A percentile compares a stretch with the other conserved stretches of the same genome.
Evolutionary conservation across 2,888 invertebrate species (phyloP).

Genomic region (Nomada fabriciana): DNA sequence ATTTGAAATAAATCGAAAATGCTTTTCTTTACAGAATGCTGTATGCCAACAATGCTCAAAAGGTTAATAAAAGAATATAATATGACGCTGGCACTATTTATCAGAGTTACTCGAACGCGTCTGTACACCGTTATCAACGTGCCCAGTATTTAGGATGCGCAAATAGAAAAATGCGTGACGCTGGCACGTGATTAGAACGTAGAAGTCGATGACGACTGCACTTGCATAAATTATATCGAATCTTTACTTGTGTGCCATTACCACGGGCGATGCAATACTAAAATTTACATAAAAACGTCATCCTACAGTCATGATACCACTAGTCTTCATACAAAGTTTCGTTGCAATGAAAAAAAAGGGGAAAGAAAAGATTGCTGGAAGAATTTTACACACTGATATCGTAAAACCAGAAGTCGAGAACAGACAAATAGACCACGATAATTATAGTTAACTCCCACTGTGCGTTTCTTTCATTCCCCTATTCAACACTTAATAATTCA

Average conservation of each 20-base stretch:
- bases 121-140: conserved; percentile 43
- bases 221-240: conserved; percentile 57
- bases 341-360: no score
- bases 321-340: no score
- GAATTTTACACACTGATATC: no score
- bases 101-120: conserved; percentile 1
- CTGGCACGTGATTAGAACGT: conserved; percentile 69
- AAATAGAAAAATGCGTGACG: conserved; percentile 65
- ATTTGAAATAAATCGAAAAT: no score
- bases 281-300: conserved; percentile 35
- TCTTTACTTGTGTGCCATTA: conserved; percentile 45
- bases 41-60: no score
- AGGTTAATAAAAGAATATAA: background rate
- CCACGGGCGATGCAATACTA: conserved; percentile 19
- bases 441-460: no score
- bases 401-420: no score
- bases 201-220: conserved; percentile 38
- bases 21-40: no score
- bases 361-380: no score
- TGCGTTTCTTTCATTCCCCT: background rate
- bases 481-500: background rate
- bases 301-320: background rate
- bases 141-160: conserved; percentile 62
- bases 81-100: background rate
- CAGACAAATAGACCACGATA: no score